Evolutionary conservation across 2,888 invertebrate genomes (phyloP).

Genomic region (Machimus rusticus): DNA sequence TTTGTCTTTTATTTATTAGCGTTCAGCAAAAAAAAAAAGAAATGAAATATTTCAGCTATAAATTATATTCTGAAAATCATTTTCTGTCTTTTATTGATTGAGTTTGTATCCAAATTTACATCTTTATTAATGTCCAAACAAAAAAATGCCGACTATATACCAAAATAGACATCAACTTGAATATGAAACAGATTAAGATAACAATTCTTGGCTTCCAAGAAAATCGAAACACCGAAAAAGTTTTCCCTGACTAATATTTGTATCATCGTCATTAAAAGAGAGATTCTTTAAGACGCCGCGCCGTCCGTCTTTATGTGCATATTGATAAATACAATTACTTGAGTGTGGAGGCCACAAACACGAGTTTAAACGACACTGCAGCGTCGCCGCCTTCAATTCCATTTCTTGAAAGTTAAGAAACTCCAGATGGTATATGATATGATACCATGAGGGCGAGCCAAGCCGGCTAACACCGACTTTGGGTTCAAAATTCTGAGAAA

Average conservation of each 20-base stretch:
- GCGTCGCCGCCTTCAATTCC: not conserved
- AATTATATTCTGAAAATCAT: not conserved
- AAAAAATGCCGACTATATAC: not conserved
- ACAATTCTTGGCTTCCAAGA: not conserved
- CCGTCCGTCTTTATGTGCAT: not conserved
- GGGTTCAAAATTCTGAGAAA: constrained; percentile 42
- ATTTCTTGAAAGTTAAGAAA: not conserved
- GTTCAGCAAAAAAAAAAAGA: not conserved
- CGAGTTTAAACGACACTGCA: not conserved
- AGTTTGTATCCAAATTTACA: not conserved
- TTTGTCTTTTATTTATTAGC: not conserved
- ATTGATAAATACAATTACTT: not conserved
- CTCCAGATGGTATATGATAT: not conserved
- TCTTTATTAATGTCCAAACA: not conserved
- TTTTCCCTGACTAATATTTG: not conserved
- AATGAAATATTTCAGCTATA: not conserved
- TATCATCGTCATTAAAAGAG: not conserved
- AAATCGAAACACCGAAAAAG: not conserved
- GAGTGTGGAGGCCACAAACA: not conserved
- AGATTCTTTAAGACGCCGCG: not conserved
- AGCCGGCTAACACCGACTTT: not conserved
- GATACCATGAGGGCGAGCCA: not conserved
- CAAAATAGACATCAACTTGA: not conserved
- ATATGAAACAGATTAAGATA: not conserved
- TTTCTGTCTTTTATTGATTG: not conserved